These are phyloP conservation scores for Climacteris rufus DNA, from an alignment of 2,113 vertebrate genomes.

Conservation along the genomic window DNA sequence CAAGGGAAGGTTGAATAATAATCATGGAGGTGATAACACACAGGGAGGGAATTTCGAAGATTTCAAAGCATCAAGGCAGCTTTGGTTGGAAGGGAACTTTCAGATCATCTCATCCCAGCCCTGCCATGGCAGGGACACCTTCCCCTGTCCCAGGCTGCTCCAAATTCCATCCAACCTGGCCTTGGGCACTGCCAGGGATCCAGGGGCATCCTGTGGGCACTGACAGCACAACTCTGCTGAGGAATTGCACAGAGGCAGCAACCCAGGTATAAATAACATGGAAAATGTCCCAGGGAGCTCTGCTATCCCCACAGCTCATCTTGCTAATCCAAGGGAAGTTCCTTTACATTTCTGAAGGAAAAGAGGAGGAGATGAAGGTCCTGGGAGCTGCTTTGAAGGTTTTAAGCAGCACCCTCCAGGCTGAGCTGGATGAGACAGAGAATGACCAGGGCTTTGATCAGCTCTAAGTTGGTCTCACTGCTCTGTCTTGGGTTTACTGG, in stretches of 20 bases:
- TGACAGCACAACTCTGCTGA: background rate
- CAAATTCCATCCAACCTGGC: background rate
- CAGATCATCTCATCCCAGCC: accelerated
- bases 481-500: background rate
- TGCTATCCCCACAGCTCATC: background rate
- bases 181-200: background rate
- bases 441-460: background rate
- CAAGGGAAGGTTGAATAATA: background rate
- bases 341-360: background rate
- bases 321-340: background rate
- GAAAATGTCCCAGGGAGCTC: background rate
- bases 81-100: accelerated
- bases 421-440: background rate
- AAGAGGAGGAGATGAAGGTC: background rate
- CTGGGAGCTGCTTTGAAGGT: background rate
- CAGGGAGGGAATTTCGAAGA: background rate
- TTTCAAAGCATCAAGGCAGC: background rate
- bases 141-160: background rate
- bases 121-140: background rate
- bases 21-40: background rate
- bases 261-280: background rate
- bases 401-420: background rate
- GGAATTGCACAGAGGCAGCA: background rate
- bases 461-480: background rate
- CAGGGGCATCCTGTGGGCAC: background rate